Base-by-base conservation (phyloP, 2,888 invertebrate genomes). In the Ypsolopha sequella region DNA sequence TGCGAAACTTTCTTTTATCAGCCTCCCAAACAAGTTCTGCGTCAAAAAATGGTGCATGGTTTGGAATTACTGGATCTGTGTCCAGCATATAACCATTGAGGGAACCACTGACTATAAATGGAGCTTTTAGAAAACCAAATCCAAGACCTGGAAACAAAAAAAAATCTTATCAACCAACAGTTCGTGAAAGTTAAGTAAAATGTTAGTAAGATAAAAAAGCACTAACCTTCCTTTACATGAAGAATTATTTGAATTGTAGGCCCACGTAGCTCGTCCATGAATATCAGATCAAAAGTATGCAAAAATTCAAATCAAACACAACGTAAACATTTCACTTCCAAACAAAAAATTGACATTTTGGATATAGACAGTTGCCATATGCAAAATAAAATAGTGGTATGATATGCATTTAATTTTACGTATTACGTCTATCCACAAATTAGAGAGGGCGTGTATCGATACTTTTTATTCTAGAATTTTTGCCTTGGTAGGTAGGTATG, bases 11-110 rank as follows among this genome's bases (percentile, higher is more conserved):
- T 59, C 89, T 88, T 74, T 92, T 92, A 59, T 92, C 92, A 2
- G 92, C 91, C 71, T 94, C 93, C 94, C 94, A 95, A 50, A 93
- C 90, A 52, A 94, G 88, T 68, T 93, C 92, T 24, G 91, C 92
- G 56, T 91, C 90, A 66, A 93, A 93, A 45, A 88, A 75, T 0
- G 92, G 91, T 52, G 87, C 77, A 47, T 89, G 86, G 36, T 84
- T 80, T 0, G 91, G 85, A 1, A 88, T 80, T 7, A 88, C 87
- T 10, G 89, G 85, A 63, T 93, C 92, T 0, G 93, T 91, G 72
- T 94, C 92, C 60, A 91, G 73, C 65, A 89, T 88, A 57, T 91
- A 89, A 1, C 90, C 89, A 76, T 91, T 90, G 4, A 92, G 70
- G 41, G 90, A 89, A 3, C 90, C 91, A 55, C 88, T 87, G 39